Base-by-base conservation (phyloP, 1,140 invertebrate genomes). In the Drepana arcuata region DNA sequence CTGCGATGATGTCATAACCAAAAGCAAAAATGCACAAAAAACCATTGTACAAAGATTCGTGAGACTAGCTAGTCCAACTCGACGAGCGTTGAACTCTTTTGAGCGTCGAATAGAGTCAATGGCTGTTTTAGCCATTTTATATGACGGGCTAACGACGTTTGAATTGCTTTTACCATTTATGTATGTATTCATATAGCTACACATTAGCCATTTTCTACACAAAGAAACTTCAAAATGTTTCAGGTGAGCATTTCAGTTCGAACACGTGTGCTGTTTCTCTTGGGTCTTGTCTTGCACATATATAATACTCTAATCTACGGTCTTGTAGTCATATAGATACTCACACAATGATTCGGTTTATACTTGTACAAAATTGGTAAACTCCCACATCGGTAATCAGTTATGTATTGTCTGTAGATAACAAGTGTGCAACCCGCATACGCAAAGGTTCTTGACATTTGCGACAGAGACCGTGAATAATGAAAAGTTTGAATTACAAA, bases 41-140 rank as follows among this genome's bases (percentile, higher is more conserved):
- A 60, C 63, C 57, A 74, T 79, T 79, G 74, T 79, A 62, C 64
- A 64, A 47, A 66, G 62, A 64, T 48, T 70, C 59, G 74, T 75
- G 70, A 64, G 61, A 67, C 67, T 63, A 60, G 62, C 59, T 64
- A 37, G 57, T 50, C 43, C 38, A 53, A 44, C 37, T 61, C 49
- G 46, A 69, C 68, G 74, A 68, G 61, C 74, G 70, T 79, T 79
- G 74, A 79, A 75, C 74, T 72, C 71, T 68, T 73, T 71, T 59
- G 61, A 65, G 53, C 53, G 63, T 35, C 58, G 54, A 48, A 52
- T 44, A 50, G 39, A 62, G 54, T 55, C 54, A 57, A 53, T 50
- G 55, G 32, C 52, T 62, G 59, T 57, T 62, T 71, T 75, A 71
- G 62, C 63, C 62, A 75, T 70, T 72, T 55, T 64, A 61, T 62